Evolutionary conservation across 2,888 invertebrate genomes (phyloP).

Genomic region (Mythimna ferrago): DNA sequence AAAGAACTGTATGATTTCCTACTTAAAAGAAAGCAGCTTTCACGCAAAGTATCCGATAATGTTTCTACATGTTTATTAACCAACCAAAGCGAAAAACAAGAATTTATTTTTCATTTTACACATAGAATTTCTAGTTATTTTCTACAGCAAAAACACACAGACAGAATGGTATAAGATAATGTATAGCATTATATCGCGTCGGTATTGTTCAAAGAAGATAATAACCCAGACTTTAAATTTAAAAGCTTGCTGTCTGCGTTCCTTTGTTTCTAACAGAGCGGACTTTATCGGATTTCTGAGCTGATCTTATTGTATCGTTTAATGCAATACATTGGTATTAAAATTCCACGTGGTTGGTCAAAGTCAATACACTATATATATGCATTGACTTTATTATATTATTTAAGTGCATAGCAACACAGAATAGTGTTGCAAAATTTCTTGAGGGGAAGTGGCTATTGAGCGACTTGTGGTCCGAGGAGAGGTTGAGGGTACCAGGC

Average conservation of each 20-base stretch:
- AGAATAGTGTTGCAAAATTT: not conserved
- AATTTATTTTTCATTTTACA: not conserved
- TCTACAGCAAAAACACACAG: not conserved
- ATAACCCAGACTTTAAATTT: conserved; percentile 68
- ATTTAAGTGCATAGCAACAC: not conserved
- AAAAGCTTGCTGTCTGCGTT: conserved; percentile 66
- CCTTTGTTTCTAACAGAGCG: conserved; percentile 66
- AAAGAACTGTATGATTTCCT: no score
- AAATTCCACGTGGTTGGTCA: conserved; percentile 7
- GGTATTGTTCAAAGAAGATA: conserved; percentile 62
- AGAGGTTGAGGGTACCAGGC: no score
- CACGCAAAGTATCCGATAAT: not conserved
- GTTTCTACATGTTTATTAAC: not conserved
- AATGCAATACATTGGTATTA: conserved; percentile 59
- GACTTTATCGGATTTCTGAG: conserved; percentile 65
- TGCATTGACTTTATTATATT: conserved; percentile 6
- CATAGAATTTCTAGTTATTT: not conserved
- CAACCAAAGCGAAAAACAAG: not conserved
- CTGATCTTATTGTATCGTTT: conserved; percentile 57
- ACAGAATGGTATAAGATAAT: not conserved
- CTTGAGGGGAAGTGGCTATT: no score
- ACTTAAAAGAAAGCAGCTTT: no score
- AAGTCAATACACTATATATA: no score
- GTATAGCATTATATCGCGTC: conserved; percentile 42
- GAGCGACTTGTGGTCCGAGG: no score